Evolutionary conservation across 1,140 invertebrate genomes (phyloP).

Genomic region (Drosophila suzukii): DNA sequence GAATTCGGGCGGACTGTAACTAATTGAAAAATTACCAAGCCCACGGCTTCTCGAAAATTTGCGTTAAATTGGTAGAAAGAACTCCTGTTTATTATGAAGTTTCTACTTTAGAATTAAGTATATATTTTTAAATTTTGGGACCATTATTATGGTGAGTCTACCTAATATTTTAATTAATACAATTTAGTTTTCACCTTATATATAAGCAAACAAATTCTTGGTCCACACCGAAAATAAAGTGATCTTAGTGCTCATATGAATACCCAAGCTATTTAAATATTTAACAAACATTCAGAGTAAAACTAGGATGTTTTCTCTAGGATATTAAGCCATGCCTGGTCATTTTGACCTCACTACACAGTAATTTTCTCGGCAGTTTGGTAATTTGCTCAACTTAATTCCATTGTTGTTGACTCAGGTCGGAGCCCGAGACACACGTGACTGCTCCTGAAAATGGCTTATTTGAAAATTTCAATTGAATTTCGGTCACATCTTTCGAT

Average conservation of each 20-base stretch:
- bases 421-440: conserved; percentile 41
- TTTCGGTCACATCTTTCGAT: conserved; percentile 57
- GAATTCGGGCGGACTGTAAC: conserved; percentile 32
- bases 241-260: background rate
- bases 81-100: background rate
- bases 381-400: conserved; percentile 11
- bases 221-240: background rate
- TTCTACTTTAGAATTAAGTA: too few species aligned
- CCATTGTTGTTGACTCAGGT: conserved; percentile 26
- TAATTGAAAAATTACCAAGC: conserved; percentile 52
- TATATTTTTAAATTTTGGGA: too few species aligned
- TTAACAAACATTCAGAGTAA: background rate
- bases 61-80: background rate
- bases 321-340: background rate
- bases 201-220: background rate
- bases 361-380: conserved; percentile 1
- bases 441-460: conserved; percentile 55
- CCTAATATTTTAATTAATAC: too few species aligned
- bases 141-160: too few species aligned
- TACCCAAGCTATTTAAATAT: background rate
- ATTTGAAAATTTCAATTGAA: conserved; percentile 64
- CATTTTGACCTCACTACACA: background rate
- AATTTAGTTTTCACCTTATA: background rate
- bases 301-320: background rate
- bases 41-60: conserved; percentile 1